These are phyloP conservation scores for Tetrapedia diversipes DNA, from an alignment of 2,888 invertebrate genomes.

Conservation along the genomic window DNA sequence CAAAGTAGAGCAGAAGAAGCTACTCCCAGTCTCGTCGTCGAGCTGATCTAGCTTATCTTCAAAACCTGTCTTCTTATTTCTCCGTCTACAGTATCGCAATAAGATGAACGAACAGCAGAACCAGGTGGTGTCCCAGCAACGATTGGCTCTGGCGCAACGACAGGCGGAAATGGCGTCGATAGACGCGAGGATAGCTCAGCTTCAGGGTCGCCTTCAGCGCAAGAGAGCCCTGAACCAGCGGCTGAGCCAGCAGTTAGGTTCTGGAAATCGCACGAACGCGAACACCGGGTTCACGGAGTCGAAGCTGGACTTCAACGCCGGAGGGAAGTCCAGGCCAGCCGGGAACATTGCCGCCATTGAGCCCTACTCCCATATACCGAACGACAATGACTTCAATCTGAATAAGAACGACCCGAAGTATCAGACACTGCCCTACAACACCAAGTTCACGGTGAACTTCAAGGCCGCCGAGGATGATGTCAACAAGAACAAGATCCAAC, in stretches of 20 bases:
- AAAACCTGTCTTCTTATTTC: too few relatives aligned
- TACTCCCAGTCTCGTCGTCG: too few relatives aligned
- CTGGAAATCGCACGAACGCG: slow-evolving; percentile 45
- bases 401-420: slow-evolving; percentile 95
- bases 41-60: too few relatives aligned
- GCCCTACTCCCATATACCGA: slow-evolving; percentile 93
- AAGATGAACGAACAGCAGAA: slow-evolving; percentile 98
- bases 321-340: slow-evolving; percentile 84
- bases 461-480: slow-evolving; percentile 81
- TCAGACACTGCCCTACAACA: slow-evolving; percentile 95
- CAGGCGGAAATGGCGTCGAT: slow-evolving; percentile 96
- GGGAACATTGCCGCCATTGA: slow-evolving; percentile 94
- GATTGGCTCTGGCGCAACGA: slow-evolving; percentile 93
- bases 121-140: slow-evolving; percentile 93
- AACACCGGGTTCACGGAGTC: slow-evolving; percentile 81
- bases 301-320: slow-evolving; percentile 76
- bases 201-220: slow-evolving; percentile 94
- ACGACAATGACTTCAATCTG: slow-evolving; percentile 88
- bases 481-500: slow-evolving; percentile 81
- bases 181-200: slow-evolving; percentile 96
- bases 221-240: slow-evolving; percentile 93
- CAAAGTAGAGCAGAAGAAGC: too few relatives aligned
- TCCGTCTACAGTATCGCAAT: slow-evolving; percentile 91
- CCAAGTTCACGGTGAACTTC: slow-evolving; percentile 89
- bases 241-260: slow-evolving; percentile 86